Evolutionary conservation across 2,888 invertebrate species (phyloP), one percentile per base, ranked within the genome.

Genomic region (Eupithecia dodoneata): DNA sequence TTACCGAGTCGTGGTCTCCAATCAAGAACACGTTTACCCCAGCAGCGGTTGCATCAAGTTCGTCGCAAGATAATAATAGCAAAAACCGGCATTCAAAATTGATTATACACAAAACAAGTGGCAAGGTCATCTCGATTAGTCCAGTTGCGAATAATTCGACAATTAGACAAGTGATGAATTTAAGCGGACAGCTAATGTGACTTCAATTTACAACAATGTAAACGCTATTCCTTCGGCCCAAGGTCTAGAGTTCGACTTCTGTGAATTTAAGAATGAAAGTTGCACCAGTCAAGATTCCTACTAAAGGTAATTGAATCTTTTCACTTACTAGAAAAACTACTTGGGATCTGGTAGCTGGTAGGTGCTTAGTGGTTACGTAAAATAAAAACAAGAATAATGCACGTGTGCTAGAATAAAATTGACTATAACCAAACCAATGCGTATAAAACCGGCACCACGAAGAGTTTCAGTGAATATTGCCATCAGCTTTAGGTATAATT

Each of bases 41-140:
- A 1, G 30, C 30, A 30, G 30, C 30, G 30, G 30, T 30, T 30
- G 30, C 30, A 30, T 30, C 30, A 30, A 30, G 30, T 30, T 30
- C 30, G 30, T 30, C 30, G 30, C 30, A 30, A 30, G 30, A 30
- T 30, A 30, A 30, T 3, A 4, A 9, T 59, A 55, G 55, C 15
- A 30, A 63, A 18, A 63, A 63, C 7, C 18, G 63, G 63, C 10
- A 18, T 63, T 63, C 3, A 63, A 63, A 63, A 63, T 30, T 63
- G 41, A 45, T 45, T 45, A 45, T 44, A 9, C 42, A 45, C 9
- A 7, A 69, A 45, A 75, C 66, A 69, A 45, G 44, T 55, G 74
- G 18, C 85, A 86, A 85, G 85, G 86, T 85, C 86, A 86, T 81
- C 80, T 15, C 42, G 59, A 73, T 75, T 78, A 78, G 72, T 72